Evolutionary conservation across 1,140 invertebrate genomes (phyloP).

Genomic region (Babylonia areolata): DNA sequence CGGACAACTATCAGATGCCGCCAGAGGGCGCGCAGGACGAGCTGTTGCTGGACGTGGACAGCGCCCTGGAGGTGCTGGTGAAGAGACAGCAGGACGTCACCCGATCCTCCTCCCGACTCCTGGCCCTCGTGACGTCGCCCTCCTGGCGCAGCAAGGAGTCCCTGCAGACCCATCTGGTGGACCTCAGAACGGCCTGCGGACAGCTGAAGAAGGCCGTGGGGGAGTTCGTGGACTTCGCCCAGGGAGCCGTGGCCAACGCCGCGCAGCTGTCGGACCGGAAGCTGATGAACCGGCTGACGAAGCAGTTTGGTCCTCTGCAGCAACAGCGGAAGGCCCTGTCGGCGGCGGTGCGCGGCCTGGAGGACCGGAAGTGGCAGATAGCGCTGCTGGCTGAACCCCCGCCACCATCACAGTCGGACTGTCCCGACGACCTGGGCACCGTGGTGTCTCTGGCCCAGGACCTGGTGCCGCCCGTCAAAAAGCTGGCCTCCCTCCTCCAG

Average conservation of each 20-base stretch:
- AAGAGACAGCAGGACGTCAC: conserved; percentile 83
- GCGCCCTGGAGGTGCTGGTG: conserved; percentile 89
- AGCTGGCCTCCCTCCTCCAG: conserved; percentile 91
- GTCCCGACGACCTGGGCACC: conserved; percentile 87
- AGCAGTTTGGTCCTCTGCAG: conserved; percentile 85
- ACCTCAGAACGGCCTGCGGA: conserved; percentile 86
- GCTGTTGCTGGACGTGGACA: conserved; percentile 88
- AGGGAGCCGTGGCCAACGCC: conserved; percentile 91
- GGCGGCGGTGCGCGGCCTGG: conserved; percentile 84
- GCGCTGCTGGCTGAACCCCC: conserved; percentile 79
- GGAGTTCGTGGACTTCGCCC: conserved; percentile 90
- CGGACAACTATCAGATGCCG: conserved; percentile 49
- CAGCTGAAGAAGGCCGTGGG: conserved; percentile 86
- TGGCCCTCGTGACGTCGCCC: conserved; percentile 87
- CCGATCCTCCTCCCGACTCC: conserved; percentile 78
- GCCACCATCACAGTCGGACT: conserved; percentile 77
- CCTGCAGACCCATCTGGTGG: conserved; percentile 83
- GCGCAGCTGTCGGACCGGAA: conserved; percentile 87
- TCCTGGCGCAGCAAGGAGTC: conserved; percentile 86
- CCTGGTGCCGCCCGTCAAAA: conserved; percentile 91
- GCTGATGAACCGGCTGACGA: conserved; percentile 70
- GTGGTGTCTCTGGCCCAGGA: conserved; percentile 88
- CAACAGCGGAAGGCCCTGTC: conserved; percentile 85
- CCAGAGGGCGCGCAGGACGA: conserved; percentile 75
- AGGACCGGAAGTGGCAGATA: conserved; percentile 87